phyloP scores from a whole-genome alignment of 2,888 invertebrate species.

The Quadroppia sp. region DNA sequence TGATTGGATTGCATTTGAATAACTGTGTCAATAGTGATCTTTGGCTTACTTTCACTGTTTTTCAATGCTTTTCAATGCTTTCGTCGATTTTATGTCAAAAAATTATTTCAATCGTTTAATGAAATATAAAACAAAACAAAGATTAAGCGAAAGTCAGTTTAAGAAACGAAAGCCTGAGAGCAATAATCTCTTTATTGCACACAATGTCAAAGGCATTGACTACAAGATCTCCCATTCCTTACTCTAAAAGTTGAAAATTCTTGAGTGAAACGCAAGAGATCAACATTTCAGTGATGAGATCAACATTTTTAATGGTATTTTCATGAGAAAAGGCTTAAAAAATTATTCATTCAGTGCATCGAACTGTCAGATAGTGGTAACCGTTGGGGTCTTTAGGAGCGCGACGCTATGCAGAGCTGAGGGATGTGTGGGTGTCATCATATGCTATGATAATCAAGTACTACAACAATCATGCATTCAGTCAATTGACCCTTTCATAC shows the following conservation, averaged over 20 bases:
- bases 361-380: conserved; percentile 26
- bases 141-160: neutral
- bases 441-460: conserved; percentile 7
- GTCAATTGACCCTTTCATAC: conserved; percentile 30
- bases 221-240: conserved; percentile 12
- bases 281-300: neutral
- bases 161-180: neutral
- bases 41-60: neutral
- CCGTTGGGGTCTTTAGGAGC: conserved; percentile 17
- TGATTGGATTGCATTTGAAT: neutral
- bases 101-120: neutral
- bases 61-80: neutral
- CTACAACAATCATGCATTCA: conserved; percentile 24
- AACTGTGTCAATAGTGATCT: neutral
- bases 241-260: conserved; percentile 15
- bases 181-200: conserved; percentile 28
- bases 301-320: conserved; percentile 29
- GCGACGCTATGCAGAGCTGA: neutral
- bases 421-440: conserved; percentile 32
- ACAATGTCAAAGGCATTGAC: conserved; percentile 21
- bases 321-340: conserved; percentile 10
- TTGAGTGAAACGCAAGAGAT: conserved; percentile 1
- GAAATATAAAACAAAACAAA: neutral
- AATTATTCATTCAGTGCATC: conserved; percentile 15
- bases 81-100: neutral